Conservation (phyloP, 2,888 invertebrate genomes). For the Brenthis daphne region DNA sequence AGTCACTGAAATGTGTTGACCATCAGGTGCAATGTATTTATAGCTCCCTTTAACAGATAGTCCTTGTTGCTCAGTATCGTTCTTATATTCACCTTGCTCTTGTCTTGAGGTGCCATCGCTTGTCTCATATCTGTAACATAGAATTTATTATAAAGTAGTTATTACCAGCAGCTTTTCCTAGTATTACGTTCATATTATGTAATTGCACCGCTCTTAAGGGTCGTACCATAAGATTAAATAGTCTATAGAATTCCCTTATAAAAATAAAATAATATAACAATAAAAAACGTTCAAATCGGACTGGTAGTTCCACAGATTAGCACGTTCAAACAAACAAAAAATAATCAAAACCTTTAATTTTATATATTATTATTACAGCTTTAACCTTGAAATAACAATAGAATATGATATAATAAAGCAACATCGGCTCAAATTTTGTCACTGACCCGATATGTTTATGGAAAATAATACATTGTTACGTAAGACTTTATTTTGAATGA, state of each 20-base stretch:
- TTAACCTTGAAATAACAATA: not conserved
- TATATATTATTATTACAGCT: no score
- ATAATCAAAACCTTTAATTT: no score
- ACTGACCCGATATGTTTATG: not conserved
- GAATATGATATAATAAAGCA: not conserved
- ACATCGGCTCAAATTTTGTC: not conserved
- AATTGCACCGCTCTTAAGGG: no score
- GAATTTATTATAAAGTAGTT: conserved; percentile 23
- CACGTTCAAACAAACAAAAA: no score
- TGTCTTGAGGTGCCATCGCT: conserved; percentile 85
- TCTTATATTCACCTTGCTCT: conserved; percentile 85
- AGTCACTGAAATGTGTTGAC: conserved; percentile 83
- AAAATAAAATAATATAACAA: no score
- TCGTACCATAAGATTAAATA: no score
- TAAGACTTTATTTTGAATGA: not conserved
- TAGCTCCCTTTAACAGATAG: conserved; percentile 84
- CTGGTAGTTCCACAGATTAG: no score
- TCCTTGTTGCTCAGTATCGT: conserved; percentile 84
- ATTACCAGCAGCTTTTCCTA: not conserved
- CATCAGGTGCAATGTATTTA: conserved; percentile 85
- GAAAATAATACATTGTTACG: conserved; percentile 6
- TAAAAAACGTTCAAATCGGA: no score
- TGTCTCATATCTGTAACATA: conserved; percentile 80
- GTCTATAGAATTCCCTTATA: no score
- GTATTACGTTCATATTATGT: no score